Evolutionary conservation across 2,797 vertebrate species (phyloP), one percentile per base, ranked within the genome.

Genomic region (Morelia viridis): DNA sequence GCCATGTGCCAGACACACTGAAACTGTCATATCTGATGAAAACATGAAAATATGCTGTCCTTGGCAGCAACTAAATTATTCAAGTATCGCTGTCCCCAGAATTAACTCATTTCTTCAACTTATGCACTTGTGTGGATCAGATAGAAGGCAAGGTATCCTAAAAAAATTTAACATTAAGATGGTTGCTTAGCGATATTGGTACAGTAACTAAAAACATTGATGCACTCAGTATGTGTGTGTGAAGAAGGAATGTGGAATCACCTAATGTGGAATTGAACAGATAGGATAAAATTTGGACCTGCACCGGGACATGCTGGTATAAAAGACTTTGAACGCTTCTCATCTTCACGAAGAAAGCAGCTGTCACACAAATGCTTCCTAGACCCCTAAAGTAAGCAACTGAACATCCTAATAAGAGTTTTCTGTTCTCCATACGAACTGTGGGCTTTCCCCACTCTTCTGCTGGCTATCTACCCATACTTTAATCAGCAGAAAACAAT

Each of bases 21-120:
- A 88, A 88, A 88, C 46, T 88, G 87, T 88, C 87, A 31, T 50
- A 88, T 68, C 87, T 53, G 26, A 68, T 88, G 46, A 88, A 84
- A 50, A 84, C 80, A 84, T 53, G 24, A 46, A 88, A 88, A 68
- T 68, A 19, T 46, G 35, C 60, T 28, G 60, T 7, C 35, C 60
- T 46, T 46, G 35, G 86, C 60, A 62, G 24, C 35, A 87, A 80
- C 76, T 46, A 62, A 62, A 87, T 46, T 61, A 62, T 61, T 46
- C 22, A 87, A 87, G 86, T 61, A 19, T 46, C 60, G 3, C 41
- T 87, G 35, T 87, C 24, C 35, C 12, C 0, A 62, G 86, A 28
- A 53, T 64, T 64, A 65, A 53, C 46, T 64, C 46, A n/a, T 46
- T 64, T 64, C 24, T 28, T 88, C 41, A 28, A 88, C 61, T 31